These are phyloP conservation scores for Leptura quadrifasciata DNA, from an alignment of 2,888 invertebrate genomes.

Conservation along the genomic window DNA sequence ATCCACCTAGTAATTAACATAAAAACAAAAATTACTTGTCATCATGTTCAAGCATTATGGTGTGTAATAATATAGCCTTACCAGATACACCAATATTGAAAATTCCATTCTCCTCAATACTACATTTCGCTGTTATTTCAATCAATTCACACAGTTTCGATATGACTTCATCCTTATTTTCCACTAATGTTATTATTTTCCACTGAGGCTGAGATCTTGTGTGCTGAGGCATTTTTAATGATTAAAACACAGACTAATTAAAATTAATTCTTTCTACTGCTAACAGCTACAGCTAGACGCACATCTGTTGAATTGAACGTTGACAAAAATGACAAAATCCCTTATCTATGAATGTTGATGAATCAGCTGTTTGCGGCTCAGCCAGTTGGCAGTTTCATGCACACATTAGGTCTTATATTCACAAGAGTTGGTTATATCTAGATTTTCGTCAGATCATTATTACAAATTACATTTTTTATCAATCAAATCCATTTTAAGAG, in stretches of 20 bases:
- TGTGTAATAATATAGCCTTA: slow-evolving; percentile 67
- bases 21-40: slow-evolving; percentile 33
- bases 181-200: slow-evolving; percentile 49
- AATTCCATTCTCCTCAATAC: slow-evolving; percentile 78
- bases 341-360: too few relatives aligned
- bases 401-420: neutral
- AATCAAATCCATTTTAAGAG: neutral
- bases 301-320: too few relatives aligned
- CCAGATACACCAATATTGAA: slow-evolving; percentile 89
- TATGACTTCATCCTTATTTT: slow-evolving; percentile 67
- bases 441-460: neutral
- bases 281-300: too few relatives aligned
- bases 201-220: too few relatives aligned
- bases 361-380: neutral
- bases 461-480: neutral
- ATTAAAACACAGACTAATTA: too few relatives aligned
- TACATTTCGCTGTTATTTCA: slow-evolving; percentile 80
- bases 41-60: neutral
- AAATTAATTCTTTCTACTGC: too few relatives aligned
- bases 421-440: neutral
- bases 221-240: too few relatives aligned
- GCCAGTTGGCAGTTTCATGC: neutral
- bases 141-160: slow-evolving; percentile 79
- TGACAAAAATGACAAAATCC: too few relatives aligned
- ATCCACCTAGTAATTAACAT: slow-evolving; percentile 81